Evolutionary conservation across 2,888 invertebrate species (phyloP).

Genomic region (Cephalotes varians): DNA sequence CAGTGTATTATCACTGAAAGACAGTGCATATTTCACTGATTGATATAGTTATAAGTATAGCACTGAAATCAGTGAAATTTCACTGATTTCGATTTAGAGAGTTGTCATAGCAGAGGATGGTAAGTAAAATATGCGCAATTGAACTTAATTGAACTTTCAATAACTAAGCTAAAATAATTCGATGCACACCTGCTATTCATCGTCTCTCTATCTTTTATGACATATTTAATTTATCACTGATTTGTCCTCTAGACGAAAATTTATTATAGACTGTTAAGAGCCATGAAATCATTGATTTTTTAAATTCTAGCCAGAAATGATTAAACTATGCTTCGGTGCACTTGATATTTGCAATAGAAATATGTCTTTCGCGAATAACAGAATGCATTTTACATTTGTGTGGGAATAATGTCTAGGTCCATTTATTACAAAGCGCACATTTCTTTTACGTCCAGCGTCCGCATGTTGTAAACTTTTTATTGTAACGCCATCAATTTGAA

Average conservation of each 20-base stretch:
- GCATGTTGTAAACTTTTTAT: slow-evolving; percentile 31
- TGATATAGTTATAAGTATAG: too few relatives aligned
- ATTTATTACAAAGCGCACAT: slow-evolving; percentile 28
- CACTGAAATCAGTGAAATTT: too few relatives aligned
- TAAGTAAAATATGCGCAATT: slow-evolving; percentile 27
- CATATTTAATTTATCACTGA: slow-evolving; percentile 2
- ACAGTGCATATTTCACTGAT: too few relatives aligned
- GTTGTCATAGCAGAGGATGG: not conserved
- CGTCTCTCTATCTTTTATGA: not conserved
- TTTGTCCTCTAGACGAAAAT: not conserved
- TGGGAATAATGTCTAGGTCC: slow-evolving; percentile 9
- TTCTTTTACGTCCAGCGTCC: slow-evolving; percentile 21
- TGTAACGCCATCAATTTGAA: slow-evolving; percentile 23
- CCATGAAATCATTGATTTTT: not conserved
- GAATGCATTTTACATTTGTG: slow-evolving; percentile 14
- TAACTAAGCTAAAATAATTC: slow-evolving; percentile 21
- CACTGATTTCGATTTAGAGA: too few relatives aligned
- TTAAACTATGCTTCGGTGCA: not conserved
- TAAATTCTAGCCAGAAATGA: not conserved
- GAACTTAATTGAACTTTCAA: slow-evolving; percentile 5
- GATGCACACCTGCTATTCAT: not conserved
- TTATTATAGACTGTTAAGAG: not conserved
- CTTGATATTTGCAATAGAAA: not conserved
- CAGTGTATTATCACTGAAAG: too few relatives aligned
- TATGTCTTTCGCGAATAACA: not conserved